A percentile compares a stretch with the other conserved stretches of the same genome.
Evolutionary conservation across 1,140 invertebrate genomes (phyloP).

Genomic region (Mamestra configurata): DNA sequence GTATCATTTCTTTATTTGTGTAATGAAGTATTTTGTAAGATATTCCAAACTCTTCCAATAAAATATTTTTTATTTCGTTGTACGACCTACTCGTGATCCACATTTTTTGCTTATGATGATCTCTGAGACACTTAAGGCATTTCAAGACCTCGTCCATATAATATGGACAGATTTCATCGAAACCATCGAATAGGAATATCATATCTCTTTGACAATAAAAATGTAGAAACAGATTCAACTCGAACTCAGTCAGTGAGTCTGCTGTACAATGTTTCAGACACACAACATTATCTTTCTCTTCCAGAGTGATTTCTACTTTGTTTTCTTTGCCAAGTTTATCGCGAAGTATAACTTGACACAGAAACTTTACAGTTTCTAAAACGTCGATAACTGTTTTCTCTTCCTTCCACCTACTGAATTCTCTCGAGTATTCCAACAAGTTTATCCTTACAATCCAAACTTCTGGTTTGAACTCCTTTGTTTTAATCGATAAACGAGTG

Average conservation of each 20-base stretch:
- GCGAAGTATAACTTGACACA: neutral
- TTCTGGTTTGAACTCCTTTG: neutral
- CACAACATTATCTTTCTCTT: neutral
- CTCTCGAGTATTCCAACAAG: neutral
- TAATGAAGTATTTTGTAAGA: neutral
- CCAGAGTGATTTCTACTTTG: neutral
- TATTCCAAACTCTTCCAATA: neutral
- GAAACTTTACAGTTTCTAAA: neutral
- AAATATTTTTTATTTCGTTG: neutral
- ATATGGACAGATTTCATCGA: neutral
- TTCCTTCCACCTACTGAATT: neutral
- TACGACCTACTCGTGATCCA: neutral
- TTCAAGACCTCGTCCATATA: neutral
- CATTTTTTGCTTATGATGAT: neutral
- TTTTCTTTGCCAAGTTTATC: neutral
- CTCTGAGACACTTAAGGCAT: neutral
- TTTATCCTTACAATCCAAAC: constrained; percentile 40
- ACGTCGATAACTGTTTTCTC: neutral
- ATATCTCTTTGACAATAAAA: neutral
- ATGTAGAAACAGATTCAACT: neutral
- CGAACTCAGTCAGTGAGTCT: neutral
- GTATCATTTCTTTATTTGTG: neutral
- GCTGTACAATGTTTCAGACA: neutral
- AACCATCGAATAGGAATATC: neutral
- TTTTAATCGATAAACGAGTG: constrained; percentile 38